Percentiles rank a stretch among this genome's conserved stretches.
Evolutionary conservation across 1,140 invertebrate species (phyloP).

Genomic region (Drosophila melanica): DNA sequence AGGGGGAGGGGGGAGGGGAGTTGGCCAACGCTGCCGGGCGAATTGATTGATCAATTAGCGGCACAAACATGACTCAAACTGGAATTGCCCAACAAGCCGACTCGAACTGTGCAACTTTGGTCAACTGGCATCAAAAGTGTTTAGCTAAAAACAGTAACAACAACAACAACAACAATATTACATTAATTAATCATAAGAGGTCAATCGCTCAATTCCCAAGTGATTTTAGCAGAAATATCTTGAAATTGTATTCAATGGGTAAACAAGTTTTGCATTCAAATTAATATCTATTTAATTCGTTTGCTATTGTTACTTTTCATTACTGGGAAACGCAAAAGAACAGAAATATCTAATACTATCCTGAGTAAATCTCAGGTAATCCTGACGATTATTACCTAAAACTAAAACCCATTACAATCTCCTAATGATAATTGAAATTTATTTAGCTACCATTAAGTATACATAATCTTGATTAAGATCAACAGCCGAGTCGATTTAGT

Average conservation of each 20-base stretch:
- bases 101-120: conserved; percentile 4
- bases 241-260: background rate
- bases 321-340: no score
- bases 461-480: no score
- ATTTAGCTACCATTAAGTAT: no score
- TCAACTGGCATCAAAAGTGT: background rate
- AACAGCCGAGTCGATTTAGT: no score
- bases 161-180: background rate
- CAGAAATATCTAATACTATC: no score
- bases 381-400: no score
- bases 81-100: conserved; percentile 48
- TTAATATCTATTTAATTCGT: background rate
- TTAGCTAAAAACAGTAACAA: background rate
- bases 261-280: background rate
- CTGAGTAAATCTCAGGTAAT: no score
- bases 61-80: conserved; percentile 52
- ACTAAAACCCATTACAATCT: no score
- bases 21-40: background rate
- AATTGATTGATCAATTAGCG: conserved; percentile 64
- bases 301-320: no score
- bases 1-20: background rate
- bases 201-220: conserved; percentile 2
- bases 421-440: no score
- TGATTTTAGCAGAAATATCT: background rate
- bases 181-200: conserved; percentile 1